Evolutionary conservation across 2,888 invertebrate genomes (phyloP).

Genomic region (Drosophila borborema): DNA sequence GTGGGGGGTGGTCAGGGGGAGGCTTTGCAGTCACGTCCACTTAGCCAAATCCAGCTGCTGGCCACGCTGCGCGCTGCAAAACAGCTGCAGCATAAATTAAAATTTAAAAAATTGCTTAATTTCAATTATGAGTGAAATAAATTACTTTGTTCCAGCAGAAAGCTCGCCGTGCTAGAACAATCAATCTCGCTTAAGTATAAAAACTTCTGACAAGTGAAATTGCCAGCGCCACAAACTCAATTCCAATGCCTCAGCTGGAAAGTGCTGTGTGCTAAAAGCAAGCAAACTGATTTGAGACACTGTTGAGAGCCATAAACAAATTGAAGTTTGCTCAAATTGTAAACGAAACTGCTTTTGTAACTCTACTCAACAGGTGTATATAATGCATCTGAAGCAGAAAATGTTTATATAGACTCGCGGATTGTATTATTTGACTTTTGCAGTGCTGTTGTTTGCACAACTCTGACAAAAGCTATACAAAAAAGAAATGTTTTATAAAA

Average conservation of each 20-base stretch:
- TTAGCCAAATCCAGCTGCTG: constrained; percentile 6
- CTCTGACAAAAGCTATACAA: neutral
- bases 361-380: neutral
- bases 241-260: neutral
- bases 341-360: neutral
- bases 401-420: too few relatives aligned
- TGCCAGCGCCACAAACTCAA: neutral
- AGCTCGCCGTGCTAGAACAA: neutral
- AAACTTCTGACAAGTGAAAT: constrained; percentile 1
- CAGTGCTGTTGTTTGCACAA: neutral
- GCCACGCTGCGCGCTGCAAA: neutral
- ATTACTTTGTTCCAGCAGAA: neutral
- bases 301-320: too few relatives aligned
- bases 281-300: too few relatives aligned
- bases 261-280: neutral
- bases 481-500: neutral
- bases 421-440: neutral
- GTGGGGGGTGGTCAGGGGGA: neutral
- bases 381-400: neutral
- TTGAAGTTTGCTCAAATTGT: too few relatives aligned
- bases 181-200: neutral
- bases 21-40: neutral
- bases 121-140: constrained; percentile 17
- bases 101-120: constrained; percentile 19
- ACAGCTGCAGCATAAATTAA: constrained; percentile 23